A percentile compares a stretch with the other conserved stretches of the same genome.
Conservation (phyloP, 2,797 vertebrate species). For the Brotula barbata region DNA sequence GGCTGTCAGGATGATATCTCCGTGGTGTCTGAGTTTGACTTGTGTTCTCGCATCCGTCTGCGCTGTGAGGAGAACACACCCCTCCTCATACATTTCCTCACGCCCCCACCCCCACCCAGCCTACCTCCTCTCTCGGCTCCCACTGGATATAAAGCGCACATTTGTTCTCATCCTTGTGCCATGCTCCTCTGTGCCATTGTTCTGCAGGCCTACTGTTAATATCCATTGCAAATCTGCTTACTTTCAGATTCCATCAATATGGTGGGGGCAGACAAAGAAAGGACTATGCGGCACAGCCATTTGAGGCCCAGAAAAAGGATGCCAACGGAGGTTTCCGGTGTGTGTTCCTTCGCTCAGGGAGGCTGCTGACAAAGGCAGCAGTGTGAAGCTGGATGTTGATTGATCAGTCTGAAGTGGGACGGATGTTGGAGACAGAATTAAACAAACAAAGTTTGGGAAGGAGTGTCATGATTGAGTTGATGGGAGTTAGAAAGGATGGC, state of each 20-base stretch:
- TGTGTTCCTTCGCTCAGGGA: conserved; percentile 56
- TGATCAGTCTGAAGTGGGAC: conserved; percentile 72
- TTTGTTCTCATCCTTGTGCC: conserved; percentile 76
- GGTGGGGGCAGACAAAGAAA: conserved; percentile 69
- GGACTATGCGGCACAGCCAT: conserved; percentile 58
- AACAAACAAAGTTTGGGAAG: conserved; percentile 61
- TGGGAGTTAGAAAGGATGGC: conserved; percentile 49
- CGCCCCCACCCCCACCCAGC: neutral
- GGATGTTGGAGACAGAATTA: conserved; percentile 53
- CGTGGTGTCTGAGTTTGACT: conserved; percentile 23
- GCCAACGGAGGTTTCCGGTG: conserved; percentile 69
- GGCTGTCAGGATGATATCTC: conserved; percentile 45
- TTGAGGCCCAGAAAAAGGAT: conserved; percentile 59
- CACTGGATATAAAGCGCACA: conserved; percentile 70
- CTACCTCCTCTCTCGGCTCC: conserved; percentile 38
- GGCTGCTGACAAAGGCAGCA: conserved; percentile 70
- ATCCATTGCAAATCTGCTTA: conserved; percentile 81
- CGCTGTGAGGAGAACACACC: conserved; percentile 51
- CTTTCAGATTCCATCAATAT: conserved; percentile 79
- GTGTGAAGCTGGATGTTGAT: conserved; percentile 69
- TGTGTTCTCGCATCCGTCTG: conserved; percentile 64
- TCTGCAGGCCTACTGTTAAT: conserved; percentile 73
- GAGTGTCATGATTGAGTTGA: conserved; percentile 59
- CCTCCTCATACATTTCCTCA: conserved; percentile 21
- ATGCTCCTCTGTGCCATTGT: conserved; percentile 73